phyloP scores from a whole-genome alignment of 2,113 vertebrate genomes.

The Lynx canadensis region DNA sequence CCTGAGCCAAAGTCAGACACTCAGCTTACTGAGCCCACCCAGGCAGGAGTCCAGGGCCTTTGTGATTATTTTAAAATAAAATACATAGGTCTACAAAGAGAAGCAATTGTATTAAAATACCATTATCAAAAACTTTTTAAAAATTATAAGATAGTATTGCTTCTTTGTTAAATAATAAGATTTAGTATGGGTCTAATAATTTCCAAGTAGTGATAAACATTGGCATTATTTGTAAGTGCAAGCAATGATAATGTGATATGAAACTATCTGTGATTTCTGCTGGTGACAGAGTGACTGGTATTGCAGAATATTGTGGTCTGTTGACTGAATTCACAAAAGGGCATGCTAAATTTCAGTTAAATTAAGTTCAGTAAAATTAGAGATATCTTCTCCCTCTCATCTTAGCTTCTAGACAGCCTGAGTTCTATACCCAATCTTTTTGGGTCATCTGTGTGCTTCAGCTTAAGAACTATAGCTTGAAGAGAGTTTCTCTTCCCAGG shows the following conservation, averaged over 20 bases:
- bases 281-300: not conserved
- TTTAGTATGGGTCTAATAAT: not conserved
- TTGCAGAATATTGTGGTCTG: not conserved
- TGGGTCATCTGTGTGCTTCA: not conserved
- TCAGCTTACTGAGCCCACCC: too few relatives aligned
- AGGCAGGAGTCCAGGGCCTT: not conserved
- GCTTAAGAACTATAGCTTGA: not conserved
- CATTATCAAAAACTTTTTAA: not conserved
- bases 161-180: slow-evolving; percentile 35
- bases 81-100: slow-evolving; percentile 3
- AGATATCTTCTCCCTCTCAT: not conserved
- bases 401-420: not conserved
- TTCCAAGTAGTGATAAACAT: not conserved
- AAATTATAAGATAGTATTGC: not conserved
- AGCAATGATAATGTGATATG: not conserved
- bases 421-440: not conserved
- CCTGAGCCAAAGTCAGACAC: too few relatives aligned
- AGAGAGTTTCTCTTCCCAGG: not conserved
- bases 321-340: not conserved
- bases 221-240: not conserved
- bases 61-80: not conserved
- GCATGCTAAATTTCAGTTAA: not conserved
- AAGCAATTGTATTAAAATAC: not conserved
- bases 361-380: not conserved
- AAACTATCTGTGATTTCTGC: slow-evolving; percentile 29